Conservation (phyloP, 2,113 vertebrate genomes). For the Trichomycterus rosablanca region DNA sequence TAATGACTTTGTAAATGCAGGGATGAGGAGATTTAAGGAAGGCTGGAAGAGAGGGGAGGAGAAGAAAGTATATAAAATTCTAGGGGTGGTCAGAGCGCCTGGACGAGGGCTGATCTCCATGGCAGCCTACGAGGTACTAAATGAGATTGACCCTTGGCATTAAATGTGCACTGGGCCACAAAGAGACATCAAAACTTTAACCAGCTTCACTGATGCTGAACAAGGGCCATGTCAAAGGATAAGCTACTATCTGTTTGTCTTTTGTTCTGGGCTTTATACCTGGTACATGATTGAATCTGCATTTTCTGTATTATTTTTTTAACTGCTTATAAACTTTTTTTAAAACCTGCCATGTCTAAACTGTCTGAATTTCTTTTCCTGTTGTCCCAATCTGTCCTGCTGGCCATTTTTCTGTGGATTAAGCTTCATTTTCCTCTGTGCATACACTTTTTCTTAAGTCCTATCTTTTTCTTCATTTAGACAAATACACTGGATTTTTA, state of each 20-base stretch:
- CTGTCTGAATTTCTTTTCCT: no score
- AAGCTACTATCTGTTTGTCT: constrained; percentile 81
- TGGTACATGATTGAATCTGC: no score
- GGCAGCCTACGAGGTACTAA: constrained; percentile 87
- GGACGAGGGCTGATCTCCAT: constrained; percentile 93
- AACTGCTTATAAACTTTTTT: no score
- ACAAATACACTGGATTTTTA: no score
- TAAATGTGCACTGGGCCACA: constrained; percentile 80
- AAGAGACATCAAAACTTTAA: constrained; percentile 90
- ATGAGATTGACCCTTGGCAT: constrained; percentile 92
- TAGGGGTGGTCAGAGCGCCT: constrained; percentile 98
- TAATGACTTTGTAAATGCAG: constrained; percentile 96
- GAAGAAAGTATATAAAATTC: constrained; percentile 98
- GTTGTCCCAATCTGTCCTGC: no score
- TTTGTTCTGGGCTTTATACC: neutral
- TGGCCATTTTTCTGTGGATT: no score
- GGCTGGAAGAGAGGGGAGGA: constrained; percentile 37
- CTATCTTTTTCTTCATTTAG: no score
- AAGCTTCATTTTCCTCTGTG: no score
- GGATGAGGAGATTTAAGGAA: constrained; percentile 57
- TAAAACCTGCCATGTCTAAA: no score
- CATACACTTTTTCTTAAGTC: no score
- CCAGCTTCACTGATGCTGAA: constrained; percentile 98
- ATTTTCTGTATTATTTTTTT: no score
- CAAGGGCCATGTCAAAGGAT: constrained; percentile 95